Evolutionary conservation across 2,113 vertebrate genomes (phyloP), one percentile per base, ranked within the genome.

Genomic region (Microtus montanus): DNA sequence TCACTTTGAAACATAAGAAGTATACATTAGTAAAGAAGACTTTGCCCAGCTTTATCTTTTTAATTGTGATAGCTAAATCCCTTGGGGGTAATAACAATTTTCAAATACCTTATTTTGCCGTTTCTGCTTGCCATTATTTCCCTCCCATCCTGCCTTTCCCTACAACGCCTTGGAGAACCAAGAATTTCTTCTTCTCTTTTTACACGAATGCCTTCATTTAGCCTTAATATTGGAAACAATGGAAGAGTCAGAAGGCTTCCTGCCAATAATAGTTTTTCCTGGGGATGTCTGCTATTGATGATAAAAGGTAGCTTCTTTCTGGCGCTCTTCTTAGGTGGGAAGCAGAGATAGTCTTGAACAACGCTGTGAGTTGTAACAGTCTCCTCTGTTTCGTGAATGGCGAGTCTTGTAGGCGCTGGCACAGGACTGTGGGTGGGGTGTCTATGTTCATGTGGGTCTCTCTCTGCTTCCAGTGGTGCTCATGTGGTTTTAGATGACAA

Each of bases 401-500:
- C 61, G 49, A 80, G 49, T 58, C 35, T 84, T 20, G 0, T 22
- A 79, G 5, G 4, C 12, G 2, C 17, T 89, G 88, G 20, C 0
- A 0, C 68, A 80, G 0, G 35, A 22, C 77, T 92, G 95, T 78
- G 61, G 71, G 30, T 83, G 12, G 79, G 87, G 64, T 90, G 82
- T 63, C 97, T 94, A 98, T 64, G 71, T 4, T 73, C 78, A 93
- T 92, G 58, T 97, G 96, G 91, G 3, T 92, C 0, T 73, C 30
- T 97, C 96, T 86, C 85, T 98, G 78, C 94, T 95, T 92, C 96
- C 63, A 99, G 99, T 91, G 99, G 99, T 97, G 99, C 99, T 96
- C 99, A 99, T 38, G 99, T 99, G 95, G 98, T 99, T 96, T 98
- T 99, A 98, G 99, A 99, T 95, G 99, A 99, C 82, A 99, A 99